Conservation (phyloP, 2,888 invertebrate genomes). For the Amaurobius ferox region DNA sequence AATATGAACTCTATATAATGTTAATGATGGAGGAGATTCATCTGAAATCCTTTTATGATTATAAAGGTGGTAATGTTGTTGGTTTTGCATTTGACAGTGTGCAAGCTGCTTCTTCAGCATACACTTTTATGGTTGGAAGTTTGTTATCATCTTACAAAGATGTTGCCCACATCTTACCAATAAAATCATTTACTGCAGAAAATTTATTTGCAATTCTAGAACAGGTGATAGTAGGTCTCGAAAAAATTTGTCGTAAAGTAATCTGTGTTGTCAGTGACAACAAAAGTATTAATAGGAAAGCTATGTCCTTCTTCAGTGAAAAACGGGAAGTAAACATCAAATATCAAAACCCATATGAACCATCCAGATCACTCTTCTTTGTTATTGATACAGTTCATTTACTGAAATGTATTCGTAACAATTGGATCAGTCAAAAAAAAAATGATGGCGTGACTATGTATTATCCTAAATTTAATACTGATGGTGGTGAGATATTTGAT, state of each 20-base stretch:
- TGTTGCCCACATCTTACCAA: constrained; percentile 34
- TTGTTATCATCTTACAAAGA: constrained; percentile 36
- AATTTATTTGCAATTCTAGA: background rate
- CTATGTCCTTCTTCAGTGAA: constrained; percentile 2
- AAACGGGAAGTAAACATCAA: background rate
- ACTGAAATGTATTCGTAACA: no score
- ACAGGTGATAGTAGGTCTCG: background rate
- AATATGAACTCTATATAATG: constrained; percentile 5
- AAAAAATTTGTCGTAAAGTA: background rate
- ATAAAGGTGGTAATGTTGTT: constrained; percentile 21
- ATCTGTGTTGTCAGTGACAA: constrained; percentile 10
- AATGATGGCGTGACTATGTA: constrained; percentile 7
- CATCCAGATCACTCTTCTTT: background rate
- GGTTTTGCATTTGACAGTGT: constrained; percentile 21
- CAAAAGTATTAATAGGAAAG: constrained; percentile 28
- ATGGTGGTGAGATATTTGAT: background rate
- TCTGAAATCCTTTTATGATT: constrained; percentile 24
- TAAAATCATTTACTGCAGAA: background rate
- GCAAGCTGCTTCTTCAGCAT: constrained; percentile 20
- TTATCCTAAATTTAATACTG: constrained; percentile 22
- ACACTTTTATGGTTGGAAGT: constrained; percentile 37
- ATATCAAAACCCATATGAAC: background rate
- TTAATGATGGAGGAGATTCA: constrained; percentile 38
- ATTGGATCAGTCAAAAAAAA: no score
- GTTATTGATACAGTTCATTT: constrained; percentile 29